Evolutionary conservation across 2,797 vertebrate species (phyloP), one percentile per base, ranked within the genome.

Genomic region (Anas capensis): DNA sequence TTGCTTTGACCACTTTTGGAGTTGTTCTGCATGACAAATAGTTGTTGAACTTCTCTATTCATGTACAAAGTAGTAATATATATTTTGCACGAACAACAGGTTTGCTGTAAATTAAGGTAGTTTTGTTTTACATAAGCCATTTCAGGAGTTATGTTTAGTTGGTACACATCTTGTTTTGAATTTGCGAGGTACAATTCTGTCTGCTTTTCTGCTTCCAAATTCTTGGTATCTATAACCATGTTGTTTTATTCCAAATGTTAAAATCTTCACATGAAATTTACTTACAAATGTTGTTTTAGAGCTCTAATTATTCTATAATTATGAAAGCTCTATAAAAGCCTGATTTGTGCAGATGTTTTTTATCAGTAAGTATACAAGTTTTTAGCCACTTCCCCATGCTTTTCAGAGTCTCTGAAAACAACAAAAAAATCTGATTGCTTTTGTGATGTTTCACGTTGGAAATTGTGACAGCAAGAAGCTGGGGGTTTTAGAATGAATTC

Each of bases 261-360:
- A 5, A 64, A 2, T 65, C 18, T 51, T 85, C 69, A 31, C 1
- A 5, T 80, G 33, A 83, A 83, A 86, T 48, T 23, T 66, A 48
- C 56, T 86, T 83, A 66, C 21, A 49, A 44, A 53, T 53, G 10
- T 27, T 81, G 6, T 24, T 90, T 76, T 81, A 84, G 46, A 84
- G 10, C 27, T 69, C 36, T 86, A 26, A 48, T 89, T 82, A 57
- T 83, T 82, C 29, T 70, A 3, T 85, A 88, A 53, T 77, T 73
- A 36, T 29, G 11, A 38, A 77, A 88, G 19, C 4, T 69, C 4
- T 53, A 7, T 58, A 18, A 61, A 60, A 51, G 26, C 31, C 33
- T 77, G 33, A 11, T 58, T 90, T 92, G 54, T 82, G 49, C 69
- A 81, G 49, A 54, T 95, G 57, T 33, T 92, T 91, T 93, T 81